Conservation (phyloP, 2,797 vertebrate species). For the Lepidocolaptes lacrymiger region DNA sequence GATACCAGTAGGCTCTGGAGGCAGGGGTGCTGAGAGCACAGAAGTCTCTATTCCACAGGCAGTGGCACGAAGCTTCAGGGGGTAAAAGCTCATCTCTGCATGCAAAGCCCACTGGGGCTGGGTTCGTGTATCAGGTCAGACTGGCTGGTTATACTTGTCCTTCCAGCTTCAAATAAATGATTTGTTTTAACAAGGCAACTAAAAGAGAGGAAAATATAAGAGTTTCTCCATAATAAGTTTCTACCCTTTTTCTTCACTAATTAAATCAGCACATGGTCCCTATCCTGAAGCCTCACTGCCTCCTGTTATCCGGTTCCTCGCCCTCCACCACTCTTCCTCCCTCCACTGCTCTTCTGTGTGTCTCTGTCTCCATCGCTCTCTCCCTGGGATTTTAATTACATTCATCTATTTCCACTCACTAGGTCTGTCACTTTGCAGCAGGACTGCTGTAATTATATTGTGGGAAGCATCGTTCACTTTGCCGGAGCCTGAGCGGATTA, state of each 20-base stretch:
- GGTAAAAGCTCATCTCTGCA: not conserved
- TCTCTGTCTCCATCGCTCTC: not conserved
- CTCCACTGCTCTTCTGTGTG: not conserved
- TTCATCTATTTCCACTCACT: conserved; percentile 69
- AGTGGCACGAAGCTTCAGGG: not conserved
- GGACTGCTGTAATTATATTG: conserved; percentile 60
- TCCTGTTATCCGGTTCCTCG: not conserved
- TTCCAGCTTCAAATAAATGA: not conserved
- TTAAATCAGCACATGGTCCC: not conserved
- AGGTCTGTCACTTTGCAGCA: conserved; percentile 60
- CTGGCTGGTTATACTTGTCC: not conserved
- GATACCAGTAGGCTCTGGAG: not conserved
- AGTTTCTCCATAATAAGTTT: not conserved
- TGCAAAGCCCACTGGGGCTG: not conserved
- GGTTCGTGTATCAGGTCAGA: fast-evolving
- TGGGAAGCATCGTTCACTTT: conserved; percentile 69
- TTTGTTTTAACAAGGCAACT: not conserved
- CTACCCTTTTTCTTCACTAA: not conserved
- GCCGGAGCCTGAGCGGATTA: conserved; percentile 52
- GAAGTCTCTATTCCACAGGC: not conserved
- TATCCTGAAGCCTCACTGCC: not conserved
- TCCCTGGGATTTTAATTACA: conserved; percentile 70
- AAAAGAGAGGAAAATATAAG: not conserved
- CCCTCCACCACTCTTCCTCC: not conserved
- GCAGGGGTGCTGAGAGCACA: not conserved